These are phyloP conservation scores for Eustalomyia histrio DNA, from an alignment of 2,888 invertebrate genomes.

Conservation along the genomic window DNA sequence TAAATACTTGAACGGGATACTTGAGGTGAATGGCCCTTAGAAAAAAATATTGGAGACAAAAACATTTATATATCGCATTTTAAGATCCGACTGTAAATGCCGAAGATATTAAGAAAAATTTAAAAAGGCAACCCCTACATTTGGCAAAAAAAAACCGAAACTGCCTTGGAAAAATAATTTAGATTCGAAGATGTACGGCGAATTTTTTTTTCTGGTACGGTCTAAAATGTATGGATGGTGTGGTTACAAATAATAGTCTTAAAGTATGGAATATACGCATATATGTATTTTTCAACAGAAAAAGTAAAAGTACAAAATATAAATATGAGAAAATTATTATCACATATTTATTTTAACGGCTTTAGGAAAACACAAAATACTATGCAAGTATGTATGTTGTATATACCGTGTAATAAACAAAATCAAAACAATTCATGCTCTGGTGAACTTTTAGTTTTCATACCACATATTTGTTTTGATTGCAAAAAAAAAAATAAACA, in stretches of 20 bases:
- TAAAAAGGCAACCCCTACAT: too few relatives aligned
- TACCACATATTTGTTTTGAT: background rate
- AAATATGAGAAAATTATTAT: slow-evolving; percentile 26
- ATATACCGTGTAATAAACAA: slow-evolving; percentile 7
- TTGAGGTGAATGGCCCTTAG: too few relatives aligned
- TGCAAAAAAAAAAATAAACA: background rate
- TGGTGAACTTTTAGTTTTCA: slow-evolving; percentile 23
- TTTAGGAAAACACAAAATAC: slow-evolving; percentile 10
- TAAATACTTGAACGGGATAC: too few relatives aligned
- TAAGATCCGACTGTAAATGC: too few relatives aligned
- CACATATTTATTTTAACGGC: slow-evolving; percentile 24
- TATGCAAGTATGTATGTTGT: background rate
- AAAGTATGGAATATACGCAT: background rate
- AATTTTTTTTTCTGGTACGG: too few relatives aligned
- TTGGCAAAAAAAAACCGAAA: too few relatives aligned
- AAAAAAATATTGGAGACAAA: too few relatives aligned
- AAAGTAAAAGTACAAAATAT: slow-evolving; percentile 32
- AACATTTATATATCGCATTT: too few relatives aligned
- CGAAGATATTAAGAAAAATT: too few relatives aligned
- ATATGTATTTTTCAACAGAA: background rate
- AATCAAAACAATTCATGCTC: slow-evolving; percentile 47
- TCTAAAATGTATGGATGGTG: background rate
- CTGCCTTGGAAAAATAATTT: too few relatives aligned
- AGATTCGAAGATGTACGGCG: too few relatives aligned
- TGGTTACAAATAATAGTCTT: background rate